Conservation (phyloP, 2,888 invertebrate species). For the Cheiracanthium punctorium region DNA sequence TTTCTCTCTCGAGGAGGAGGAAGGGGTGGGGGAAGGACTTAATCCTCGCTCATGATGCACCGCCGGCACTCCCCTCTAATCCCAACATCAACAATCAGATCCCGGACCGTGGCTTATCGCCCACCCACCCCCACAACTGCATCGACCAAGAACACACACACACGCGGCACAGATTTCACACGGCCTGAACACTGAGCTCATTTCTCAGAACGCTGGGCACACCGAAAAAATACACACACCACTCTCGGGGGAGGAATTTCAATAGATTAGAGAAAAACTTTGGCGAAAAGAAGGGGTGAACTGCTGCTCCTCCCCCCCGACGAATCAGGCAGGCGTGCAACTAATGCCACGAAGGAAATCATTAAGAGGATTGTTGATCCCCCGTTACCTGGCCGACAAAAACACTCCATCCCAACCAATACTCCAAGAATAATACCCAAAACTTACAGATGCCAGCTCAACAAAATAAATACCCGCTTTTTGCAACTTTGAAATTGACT, state of each 20-base stretch:
- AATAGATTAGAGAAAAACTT: slow-evolving; percentile 67
- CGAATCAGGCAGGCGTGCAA: slow-evolving; percentile 47
- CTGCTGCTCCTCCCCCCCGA: slow-evolving; percentile 25
- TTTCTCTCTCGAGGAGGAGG: slow-evolving; percentile 33
- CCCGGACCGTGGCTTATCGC: slow-evolving; percentile 69
- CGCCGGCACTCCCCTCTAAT: slow-evolving; percentile 59
- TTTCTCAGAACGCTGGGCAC: slow-evolving; percentile 70
- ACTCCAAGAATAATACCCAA: slow-evolving; percentile 9
- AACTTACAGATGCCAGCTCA: slow-evolving; percentile 13
- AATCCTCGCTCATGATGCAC: slow-evolving; percentile 67
- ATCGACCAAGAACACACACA: slow-evolving; percentile 52
- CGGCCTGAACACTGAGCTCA: slow-evolving; percentile 69
- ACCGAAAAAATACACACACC: slow-evolving; percentile 34
- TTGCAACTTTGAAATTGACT: slow-evolving; percentile 5
- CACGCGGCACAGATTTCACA: slow-evolving; percentile 69
- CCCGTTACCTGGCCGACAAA: slow-evolving; percentile 22
- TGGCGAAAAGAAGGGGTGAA: slow-evolving; percentile 28
- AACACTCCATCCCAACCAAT: slow-evolving; percentile 18
- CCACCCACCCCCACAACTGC: slow-evolving; percentile 5
- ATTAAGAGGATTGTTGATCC: slow-evolving; percentile 49
- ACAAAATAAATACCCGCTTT: slow-evolving; percentile 13
- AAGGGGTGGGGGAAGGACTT: slow-evolving; percentile 40
- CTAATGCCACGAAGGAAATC: slow-evolving; percentile 45
- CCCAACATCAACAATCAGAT: slow-evolving; percentile 71
- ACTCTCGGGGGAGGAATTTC: slow-evolving; percentile 59